These are phyloP conservation scores for Momotus momota DNA, from an alignment of 2,797 vertebrate species.

Conservation along the genomic window DNA sequence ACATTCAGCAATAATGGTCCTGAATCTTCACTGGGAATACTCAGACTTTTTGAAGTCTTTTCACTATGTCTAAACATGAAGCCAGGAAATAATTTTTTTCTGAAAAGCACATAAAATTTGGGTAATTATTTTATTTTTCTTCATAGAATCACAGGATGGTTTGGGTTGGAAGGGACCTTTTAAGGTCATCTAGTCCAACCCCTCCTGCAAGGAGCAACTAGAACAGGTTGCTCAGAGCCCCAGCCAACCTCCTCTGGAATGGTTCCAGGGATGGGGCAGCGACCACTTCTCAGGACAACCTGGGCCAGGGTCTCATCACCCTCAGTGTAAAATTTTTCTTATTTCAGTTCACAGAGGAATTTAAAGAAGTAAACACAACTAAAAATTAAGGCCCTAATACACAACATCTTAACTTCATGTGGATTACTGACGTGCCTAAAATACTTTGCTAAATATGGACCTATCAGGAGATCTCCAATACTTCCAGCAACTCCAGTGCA, in stretches of 20 bases:
- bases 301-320: background rate
- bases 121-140: background rate
- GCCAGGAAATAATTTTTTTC: background rate
- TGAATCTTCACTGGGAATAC: background rate
- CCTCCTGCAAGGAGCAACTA: background rate
- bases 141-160: background rate
- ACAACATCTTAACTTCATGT: background rate
- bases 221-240: background rate
- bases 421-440: background rate
- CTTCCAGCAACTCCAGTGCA: background rate
- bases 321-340: background rate
- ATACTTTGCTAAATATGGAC: background rate
- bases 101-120: fast-evolving
- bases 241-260: background rate
- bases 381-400: background rate
- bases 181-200: background rate
- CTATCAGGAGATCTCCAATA: background rate
- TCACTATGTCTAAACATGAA: background rate
- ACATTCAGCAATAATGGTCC: background rate
- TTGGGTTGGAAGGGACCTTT: background rate
- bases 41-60: background rate
- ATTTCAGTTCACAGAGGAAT: background rate
- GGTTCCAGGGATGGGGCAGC: background rate
- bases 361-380: background rate
- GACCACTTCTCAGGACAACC: background rate